These are phyloP conservation scores for Malurus leucopterus DNA, from an alignment of 2,797 vertebrate species.

Conservation along the genomic window DNA sequence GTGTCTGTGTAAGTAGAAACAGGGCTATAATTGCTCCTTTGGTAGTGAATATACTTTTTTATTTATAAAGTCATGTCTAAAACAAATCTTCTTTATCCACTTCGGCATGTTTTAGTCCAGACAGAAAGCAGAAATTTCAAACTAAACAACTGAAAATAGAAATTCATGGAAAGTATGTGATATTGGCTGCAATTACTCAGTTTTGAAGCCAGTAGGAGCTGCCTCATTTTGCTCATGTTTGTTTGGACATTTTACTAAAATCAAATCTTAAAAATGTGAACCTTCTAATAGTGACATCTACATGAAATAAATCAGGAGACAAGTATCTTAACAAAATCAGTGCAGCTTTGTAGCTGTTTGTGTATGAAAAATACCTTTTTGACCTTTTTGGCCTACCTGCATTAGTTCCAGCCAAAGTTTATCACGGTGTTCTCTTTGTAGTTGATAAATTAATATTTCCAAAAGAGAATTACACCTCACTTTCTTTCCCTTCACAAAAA, in stretches of 20 bases:
- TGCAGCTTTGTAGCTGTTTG: neutral
- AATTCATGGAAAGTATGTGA: neutral
- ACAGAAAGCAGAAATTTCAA: neutral
- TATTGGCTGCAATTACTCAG: neutral
- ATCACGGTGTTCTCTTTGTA: neutral
- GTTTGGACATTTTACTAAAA: neutral
- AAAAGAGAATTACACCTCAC: neutral
- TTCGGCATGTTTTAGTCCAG: neutral
- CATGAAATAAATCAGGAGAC: neutral
- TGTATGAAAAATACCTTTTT: neutral
- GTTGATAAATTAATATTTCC: neutral
- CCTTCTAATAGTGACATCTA: neutral
- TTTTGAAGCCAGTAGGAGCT: neutral
- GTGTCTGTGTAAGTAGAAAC: neutral
- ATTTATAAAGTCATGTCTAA: neutral
- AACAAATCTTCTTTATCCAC: neutral
- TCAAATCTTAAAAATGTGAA: neutral
- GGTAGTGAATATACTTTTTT: neutral
- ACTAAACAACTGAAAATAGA: neutral
- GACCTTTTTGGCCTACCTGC: neutral
- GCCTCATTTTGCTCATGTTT: neutral
- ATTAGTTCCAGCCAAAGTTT: neutral
- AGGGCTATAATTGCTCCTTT: neutral
- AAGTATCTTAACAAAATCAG: neutral
- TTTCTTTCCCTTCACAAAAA: neutral